These are phyloP conservation scores for Drosophila pseudotakahashii DNA, from an alignment of 2,888 invertebrate genomes.

Conservation along the genomic window DNA sequence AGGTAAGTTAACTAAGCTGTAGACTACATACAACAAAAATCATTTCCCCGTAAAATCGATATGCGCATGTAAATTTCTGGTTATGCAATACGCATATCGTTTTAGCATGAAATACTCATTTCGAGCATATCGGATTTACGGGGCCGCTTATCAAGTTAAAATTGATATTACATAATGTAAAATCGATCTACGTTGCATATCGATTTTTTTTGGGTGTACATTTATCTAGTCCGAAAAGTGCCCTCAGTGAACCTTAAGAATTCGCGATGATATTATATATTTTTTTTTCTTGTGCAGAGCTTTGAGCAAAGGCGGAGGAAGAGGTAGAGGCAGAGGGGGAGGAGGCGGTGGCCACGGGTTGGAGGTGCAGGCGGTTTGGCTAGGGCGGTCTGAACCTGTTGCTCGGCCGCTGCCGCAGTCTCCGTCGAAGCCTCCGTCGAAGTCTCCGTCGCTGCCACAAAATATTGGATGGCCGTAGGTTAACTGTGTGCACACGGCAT, in stretches of 20 bases:
- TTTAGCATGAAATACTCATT: too few species aligned
- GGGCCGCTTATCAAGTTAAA: too few species aligned
- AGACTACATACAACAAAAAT: too few species aligned
- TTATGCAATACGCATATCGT: too few species aligned
- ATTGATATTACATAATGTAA: too few species aligned
- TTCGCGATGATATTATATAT: background rate
- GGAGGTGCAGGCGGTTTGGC: conserved; percentile 16
- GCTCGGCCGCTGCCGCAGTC: conserved; percentile 35
- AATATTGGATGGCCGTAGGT: conserved; percentile 73
- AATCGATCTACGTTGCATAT: too few species aligned
- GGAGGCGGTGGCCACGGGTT: conserved; percentile 20
- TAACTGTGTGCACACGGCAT: conserved; percentile 76
- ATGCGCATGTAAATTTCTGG: too few species aligned
- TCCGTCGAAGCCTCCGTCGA: conserved; percentile 20
- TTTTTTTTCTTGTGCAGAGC: conserved; percentile 7
- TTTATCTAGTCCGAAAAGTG: too few species aligned
- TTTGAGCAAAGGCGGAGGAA: background rate
- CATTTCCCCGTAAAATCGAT: too few species aligned
- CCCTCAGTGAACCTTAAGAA: background rate
- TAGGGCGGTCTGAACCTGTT: conserved; percentile 43
- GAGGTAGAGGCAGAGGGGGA: background rate
- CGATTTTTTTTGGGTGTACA: too few species aligned
- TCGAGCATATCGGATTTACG: too few species aligned
- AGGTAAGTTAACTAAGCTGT: too few species aligned
- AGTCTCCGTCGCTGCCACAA: conserved; percentile 39